Base-by-base conservation (phyloP, 2,888 invertebrate species). In the Malacosoma neustria region DNA sequence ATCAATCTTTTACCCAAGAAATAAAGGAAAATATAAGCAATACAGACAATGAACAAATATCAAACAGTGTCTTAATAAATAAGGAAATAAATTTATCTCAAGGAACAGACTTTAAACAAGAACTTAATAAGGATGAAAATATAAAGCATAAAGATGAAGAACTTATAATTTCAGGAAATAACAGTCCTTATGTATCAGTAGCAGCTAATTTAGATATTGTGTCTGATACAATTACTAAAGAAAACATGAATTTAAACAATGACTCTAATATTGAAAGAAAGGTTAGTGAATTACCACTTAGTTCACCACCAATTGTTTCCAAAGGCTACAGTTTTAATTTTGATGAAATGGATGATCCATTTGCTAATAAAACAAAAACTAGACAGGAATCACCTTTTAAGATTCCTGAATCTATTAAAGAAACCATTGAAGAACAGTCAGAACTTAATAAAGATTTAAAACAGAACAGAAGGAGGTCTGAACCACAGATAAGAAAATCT, bases 281-380 rank as follows among this genome's bases (percentile, higher is more conserved):
- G 44, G 38, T 54, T 2, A 2, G 9, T 22, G 22, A 7, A 7
- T 22, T 9, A 41, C 65, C 70, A 29, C 65, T 75, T 11, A 41
- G 41, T 30, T 79, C 79, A 12, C 77, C 76, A 4, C 68, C 67
- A 41, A 72, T 76, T 30, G 51, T 49, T 33, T 74, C 74, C 13
- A 77, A 62, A 49, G 80, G 76, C 13, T 81, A 80, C 42, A 76
- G 76, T 45, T 73, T 77, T 14, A 71, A 80, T 51, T 80, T 82
- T 48, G 81, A 81, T 53, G 74, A 79, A 32, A 66, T 74, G 36
- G 72, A 76, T 38, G 64, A 82, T 51, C 82, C 79, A 29, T 84
- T 82, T 57, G 71, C 68, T 9, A 77, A 72, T 3, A 79, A 77
- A 68, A 67, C 64, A 14, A 76, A 71, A 48, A 71, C 79, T 11